These are phyloP conservation scores for Oreochromis aureus DNA, from an alignment of 2,113 vertebrate species.

Conservation along the genomic window DNA sequence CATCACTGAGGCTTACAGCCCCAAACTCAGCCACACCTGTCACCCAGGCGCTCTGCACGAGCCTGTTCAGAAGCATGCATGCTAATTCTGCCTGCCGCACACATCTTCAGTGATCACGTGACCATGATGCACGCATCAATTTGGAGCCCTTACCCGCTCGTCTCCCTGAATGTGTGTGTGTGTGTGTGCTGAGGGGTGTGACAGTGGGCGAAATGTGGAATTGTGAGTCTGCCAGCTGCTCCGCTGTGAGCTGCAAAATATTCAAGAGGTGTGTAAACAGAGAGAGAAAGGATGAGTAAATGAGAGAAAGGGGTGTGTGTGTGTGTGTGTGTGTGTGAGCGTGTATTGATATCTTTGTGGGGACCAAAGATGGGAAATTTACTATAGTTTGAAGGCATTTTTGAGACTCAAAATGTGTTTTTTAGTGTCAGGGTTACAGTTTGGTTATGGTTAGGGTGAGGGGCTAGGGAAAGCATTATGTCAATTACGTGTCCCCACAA, in stretches of 20 bases:
- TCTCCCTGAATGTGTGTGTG: neutral
- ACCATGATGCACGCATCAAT: neutral
- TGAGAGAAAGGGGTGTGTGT: neutral
- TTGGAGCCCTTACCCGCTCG: neutral
- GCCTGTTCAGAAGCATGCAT: neutral
- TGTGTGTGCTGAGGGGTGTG: neutral
- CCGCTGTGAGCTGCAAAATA: neutral
- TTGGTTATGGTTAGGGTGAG: neutral
- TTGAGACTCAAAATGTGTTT: neutral
- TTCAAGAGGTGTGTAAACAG: neutral
- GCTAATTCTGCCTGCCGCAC: neutral
- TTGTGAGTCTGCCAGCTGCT: neutral
- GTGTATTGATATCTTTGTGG: neutral
- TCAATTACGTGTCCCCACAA: neutral
- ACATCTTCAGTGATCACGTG: neutral
- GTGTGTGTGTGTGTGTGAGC: neutral
- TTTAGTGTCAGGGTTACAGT: neutral
- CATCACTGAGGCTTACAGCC: neutral
- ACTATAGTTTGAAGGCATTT: neutral
- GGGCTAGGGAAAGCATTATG: neutral
- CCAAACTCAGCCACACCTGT: slow-evolving; percentile 22
- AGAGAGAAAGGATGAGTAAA: neutral
- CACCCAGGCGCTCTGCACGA: neutral
- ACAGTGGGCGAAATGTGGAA: neutral
- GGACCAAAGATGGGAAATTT: neutral